Percentiles rank a stretch among this genome's conserved stretches.
phyloP scores from a whole-genome alignment of 37 sponge, comb jelly and placozoan genomes.

The Aphrocallistes beatrix region DNA sequence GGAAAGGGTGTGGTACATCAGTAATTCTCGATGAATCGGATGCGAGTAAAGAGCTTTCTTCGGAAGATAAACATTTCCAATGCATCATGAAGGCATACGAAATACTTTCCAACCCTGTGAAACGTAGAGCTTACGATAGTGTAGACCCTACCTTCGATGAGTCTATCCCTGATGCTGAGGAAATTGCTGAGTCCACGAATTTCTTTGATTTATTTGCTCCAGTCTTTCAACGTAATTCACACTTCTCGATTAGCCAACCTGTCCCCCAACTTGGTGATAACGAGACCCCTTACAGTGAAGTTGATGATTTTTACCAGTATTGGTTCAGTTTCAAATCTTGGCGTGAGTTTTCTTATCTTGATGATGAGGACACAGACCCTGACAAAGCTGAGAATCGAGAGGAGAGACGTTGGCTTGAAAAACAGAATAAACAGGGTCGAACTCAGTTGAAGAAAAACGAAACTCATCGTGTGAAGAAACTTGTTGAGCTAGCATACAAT shows the following conservation, averaged over 20 bases:
- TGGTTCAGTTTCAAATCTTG: conserved; percentile 90
- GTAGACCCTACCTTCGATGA: conserved; percentile 81
- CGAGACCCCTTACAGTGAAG: conserved; percentile 37
- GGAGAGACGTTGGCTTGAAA: conserved; percentile 85
- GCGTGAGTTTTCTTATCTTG: conserved; percentile 92
- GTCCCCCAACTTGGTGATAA: conserved; percentile 66
- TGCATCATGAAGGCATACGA: conserved; percentile 45
- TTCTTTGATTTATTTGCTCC: conserved; percentile 69
- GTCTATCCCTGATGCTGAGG: conserved; percentile 30
- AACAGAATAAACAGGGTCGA: conserved; percentile 78
- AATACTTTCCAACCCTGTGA: conserved; percentile 36
- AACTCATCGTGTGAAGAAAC: conserved; percentile 41
- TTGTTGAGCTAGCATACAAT: conserved; percentile 79
- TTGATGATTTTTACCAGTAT: conserved; percentile 73
- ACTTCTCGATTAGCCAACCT: conserved; percentile 54
- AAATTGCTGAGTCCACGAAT: conserved; percentile 42
- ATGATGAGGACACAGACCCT: conserved; percentile 59
- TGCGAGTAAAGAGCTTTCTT: not conserved
- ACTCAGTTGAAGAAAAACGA: conserved; percentile 77
- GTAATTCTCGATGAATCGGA: conserved; percentile 32
- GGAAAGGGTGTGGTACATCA: conserved; percentile 16
- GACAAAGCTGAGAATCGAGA: conserved; percentile 91
- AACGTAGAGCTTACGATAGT: conserved; percentile 79
- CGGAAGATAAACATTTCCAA: not conserved
- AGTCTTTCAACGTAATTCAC: conserved; percentile 56